Conservation (phyloP, 2,113 vertebrate genomes). For the Microtus oregoni region DNA sequence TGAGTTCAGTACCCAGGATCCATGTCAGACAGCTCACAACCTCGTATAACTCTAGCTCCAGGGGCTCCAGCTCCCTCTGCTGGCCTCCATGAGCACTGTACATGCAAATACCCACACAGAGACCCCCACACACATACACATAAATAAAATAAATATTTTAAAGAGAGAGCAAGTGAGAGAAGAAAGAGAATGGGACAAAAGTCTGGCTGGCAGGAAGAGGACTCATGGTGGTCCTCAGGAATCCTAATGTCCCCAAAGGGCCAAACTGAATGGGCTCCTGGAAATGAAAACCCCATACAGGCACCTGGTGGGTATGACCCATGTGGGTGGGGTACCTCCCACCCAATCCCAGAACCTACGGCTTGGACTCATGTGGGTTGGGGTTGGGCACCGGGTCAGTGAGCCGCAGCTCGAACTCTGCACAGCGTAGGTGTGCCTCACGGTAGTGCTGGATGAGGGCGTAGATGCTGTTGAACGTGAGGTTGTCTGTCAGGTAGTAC, state of each 20-base stretch:
- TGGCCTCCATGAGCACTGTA: too few relatives aligned
- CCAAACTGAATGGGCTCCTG: accelerated
- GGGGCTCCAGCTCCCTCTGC: not conserved
- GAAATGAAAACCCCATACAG: not conserved
- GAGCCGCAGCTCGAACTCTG: constrained; percentile 95
- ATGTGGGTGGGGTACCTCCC: accelerated
- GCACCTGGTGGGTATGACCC: accelerated
- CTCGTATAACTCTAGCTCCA: not conserved
- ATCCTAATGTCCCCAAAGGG: accelerated
- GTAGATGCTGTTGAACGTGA: constrained; percentile 93
- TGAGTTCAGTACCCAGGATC: not conserved
- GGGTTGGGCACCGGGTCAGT: constrained; percentile 93
- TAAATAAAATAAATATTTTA: not conserved
- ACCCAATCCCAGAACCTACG: constrained; percentile 85
- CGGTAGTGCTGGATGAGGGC: constrained; percentile 95
- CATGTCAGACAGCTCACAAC: not conserved
- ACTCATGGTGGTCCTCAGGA: not conserved
- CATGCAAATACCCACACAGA: not conserved
- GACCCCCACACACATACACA: not conserved
- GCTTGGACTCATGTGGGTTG: constrained; percentile 91
- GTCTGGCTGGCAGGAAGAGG: accelerated
- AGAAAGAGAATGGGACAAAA: too few relatives aligned
- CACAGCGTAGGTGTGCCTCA: constrained; percentile 92
- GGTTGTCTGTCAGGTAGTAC: constrained; percentile 95
- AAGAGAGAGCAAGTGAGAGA: not conserved